Evolutionary conservation across 2,113 vertebrate genomes (phyloP).

Genomic region (Pithys albifrons): DNA sequence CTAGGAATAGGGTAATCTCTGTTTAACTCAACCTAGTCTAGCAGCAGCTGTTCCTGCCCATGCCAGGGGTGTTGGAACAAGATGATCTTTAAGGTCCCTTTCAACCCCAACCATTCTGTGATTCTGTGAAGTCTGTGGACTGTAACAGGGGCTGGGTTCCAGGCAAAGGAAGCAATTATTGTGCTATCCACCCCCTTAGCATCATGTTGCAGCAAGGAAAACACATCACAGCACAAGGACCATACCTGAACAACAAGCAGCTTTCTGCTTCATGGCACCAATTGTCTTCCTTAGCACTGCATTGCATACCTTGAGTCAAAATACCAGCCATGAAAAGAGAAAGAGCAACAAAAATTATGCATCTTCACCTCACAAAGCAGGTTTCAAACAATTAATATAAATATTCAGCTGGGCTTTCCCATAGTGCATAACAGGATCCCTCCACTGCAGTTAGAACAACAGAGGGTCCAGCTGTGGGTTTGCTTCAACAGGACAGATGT

Average conservation of each 20-base stretch:
- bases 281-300: background rate
- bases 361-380: background rate
- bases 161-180: background rate
- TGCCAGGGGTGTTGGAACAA: background rate
- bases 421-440: background rate
- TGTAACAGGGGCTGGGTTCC: background rate
- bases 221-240: background rate
- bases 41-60: background rate
- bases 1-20: background rate
- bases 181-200: background rate
- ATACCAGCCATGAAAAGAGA: background rate
- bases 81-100: background rate
- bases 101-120: background rate
- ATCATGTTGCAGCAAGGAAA: background rate
- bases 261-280: background rate
- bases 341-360: background rate
- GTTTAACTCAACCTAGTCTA: background rate
- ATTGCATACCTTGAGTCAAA: background rate
- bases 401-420: background rate
- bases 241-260: background rate
- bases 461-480: background rate
- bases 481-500: background rate
- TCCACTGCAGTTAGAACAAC: fast-evolving
- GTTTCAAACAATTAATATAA: background rate
- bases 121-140: background rate